Percentiles rank a stretch among this genome's conserved stretches.
Evolutionary conservation across 2,797 vertebrate genomes (phyloP).

Genomic region (Heliangelus exortis): DNA sequence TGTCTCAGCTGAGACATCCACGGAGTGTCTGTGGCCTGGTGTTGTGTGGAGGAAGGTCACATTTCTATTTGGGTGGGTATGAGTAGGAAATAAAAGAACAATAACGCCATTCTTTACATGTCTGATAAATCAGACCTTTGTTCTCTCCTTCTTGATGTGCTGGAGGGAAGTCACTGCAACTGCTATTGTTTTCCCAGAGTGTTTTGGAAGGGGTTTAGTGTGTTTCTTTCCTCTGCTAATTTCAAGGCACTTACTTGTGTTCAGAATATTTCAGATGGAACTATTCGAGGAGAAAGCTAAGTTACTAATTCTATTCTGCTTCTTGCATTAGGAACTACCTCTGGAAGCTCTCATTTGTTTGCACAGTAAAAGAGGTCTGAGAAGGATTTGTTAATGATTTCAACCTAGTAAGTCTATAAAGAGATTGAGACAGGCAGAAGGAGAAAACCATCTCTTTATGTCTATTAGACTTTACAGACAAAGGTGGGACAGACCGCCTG

Average conservation of each 20-base stretch:
- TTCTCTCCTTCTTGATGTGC: conserved; percentile 16
- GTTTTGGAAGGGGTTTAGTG: conserved; percentile 16
- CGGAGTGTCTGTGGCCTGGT: not conserved
- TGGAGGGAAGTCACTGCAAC: conserved; percentile 18
- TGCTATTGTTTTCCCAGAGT: conserved; percentile 41
- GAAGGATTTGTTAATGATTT: not conserved
- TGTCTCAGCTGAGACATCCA: not conserved
- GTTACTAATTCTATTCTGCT: not conserved
- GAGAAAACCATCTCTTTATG: not conserved
- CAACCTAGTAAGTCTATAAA: not conserved
- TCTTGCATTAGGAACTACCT: not conserved
- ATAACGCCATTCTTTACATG: not conserved
- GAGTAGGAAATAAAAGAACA: conserved; percentile 43
- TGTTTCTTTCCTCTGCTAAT: not conserved
- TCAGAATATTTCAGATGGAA: not conserved
- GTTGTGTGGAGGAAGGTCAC: not conserved
- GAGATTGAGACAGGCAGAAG: not conserved
- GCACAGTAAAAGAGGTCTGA: not conserved
- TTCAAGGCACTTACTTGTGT: not conserved
- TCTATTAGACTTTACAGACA: not conserved
- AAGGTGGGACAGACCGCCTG: not conserved
- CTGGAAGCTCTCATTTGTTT: not conserved
- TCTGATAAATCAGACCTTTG: not conserved
- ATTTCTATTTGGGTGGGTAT: not conserved
- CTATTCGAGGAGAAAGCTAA: not conserved